These are phyloP conservation scores for Channa argus DNA, from an alignment of 2,113 vertebrate species.

Conservation along the genomic window DNA sequence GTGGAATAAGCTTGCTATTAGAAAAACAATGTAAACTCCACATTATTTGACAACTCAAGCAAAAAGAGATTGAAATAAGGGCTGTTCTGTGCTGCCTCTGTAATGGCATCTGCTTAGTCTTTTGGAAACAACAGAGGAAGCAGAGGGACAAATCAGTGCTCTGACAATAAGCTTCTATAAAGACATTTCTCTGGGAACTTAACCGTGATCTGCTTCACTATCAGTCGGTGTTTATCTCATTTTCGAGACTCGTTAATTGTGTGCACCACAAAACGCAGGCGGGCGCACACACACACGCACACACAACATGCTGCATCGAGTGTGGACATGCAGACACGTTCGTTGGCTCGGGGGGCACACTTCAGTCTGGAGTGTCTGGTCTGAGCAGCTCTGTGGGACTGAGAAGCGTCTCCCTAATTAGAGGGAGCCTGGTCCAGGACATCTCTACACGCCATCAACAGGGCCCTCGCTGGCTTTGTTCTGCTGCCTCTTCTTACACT, in stretches of 20 bases:
- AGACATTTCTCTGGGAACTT: constrained; percentile 64
- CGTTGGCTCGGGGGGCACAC: constrained; percentile 71
- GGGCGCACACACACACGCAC: constrained; percentile 35
- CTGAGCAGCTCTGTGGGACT: constrained; percentile 66
- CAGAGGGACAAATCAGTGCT: constrained; percentile 44
- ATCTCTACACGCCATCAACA: constrained; percentile 72
- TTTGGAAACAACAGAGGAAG: constrained; percentile 78
- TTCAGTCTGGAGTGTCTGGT: constrained; percentile 78
- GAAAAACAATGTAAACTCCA: constrained; percentile 54
- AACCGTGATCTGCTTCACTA: constrained; percentile 67
- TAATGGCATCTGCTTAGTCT: constrained; percentile 81
- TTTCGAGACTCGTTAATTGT: constrained; percentile 71
- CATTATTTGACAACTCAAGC: constrained; percentile 80
- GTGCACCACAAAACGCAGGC: constrained; percentile 25
- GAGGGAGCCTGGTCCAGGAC: constrained; percentile 76
- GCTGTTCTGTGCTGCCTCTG: constrained; percentile 64
- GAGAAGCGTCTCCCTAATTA: constrained; percentile 78
- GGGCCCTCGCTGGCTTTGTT: constrained; percentile 75
- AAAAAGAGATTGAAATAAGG: constrained; percentile 82
- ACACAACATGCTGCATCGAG: constrained; percentile 40
- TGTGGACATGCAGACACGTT: constrained; percentile 66
- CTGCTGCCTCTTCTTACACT: constrained; percentile 65
- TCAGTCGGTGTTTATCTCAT: constrained; percentile 76
- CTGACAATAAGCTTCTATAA: constrained; percentile 71
- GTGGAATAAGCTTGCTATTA: constrained; percentile 46